Base-by-base conservation (phyloP, 2,797 vertebrate genomes). In the Enteromius anoplus region DNA sequence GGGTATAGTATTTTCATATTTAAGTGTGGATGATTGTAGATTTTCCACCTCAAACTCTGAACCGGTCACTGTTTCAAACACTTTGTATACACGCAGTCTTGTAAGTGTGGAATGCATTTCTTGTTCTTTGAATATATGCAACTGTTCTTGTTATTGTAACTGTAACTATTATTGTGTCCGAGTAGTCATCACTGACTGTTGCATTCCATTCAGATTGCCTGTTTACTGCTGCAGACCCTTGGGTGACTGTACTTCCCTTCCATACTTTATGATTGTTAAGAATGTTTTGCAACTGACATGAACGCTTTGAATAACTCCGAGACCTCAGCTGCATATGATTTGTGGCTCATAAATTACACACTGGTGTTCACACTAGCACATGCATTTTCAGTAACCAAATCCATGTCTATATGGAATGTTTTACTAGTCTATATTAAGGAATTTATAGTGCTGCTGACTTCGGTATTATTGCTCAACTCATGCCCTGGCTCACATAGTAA, bases 171-270 rank as follows among this genome's bases (percentile, higher is more conserved):
- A 80, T 47, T 80, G 26, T 49, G 76, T 76, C 55, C n/a, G 3
- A 65, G 40, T 9, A 62, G 73, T 55, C 58, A 58, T 77, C 66
- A 55, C 37, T 82, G 77, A 84, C 37, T 79, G 26, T 75, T 79
- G 60, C 86, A 89, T 90, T 89, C 83, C 84, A 11, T 78, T 47
- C 81, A 86, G 79, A 79, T 84, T 86, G 86, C 53, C 83, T 86
- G 88, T 88, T 87, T 84, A 86, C 66, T 86, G 84, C 76, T 65
- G 68, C 83, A 72, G 78, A 85, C 71, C 77, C 75, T 84, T 84
- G 75, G 10, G 51, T 70, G 76, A 84, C 82, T 82, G 72, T 76
- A 79, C 85, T 88, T 88, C 87, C 81, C 84, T 86, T 87, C 69
- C 37, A 78, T 78, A 37, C 68, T 84, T 68, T 10, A 69, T 55